These are phyloP conservation scores for Aix galericulata DNA, from an alignment of 2,113 vertebrate species.

Conservation along the genomic window DNA sequence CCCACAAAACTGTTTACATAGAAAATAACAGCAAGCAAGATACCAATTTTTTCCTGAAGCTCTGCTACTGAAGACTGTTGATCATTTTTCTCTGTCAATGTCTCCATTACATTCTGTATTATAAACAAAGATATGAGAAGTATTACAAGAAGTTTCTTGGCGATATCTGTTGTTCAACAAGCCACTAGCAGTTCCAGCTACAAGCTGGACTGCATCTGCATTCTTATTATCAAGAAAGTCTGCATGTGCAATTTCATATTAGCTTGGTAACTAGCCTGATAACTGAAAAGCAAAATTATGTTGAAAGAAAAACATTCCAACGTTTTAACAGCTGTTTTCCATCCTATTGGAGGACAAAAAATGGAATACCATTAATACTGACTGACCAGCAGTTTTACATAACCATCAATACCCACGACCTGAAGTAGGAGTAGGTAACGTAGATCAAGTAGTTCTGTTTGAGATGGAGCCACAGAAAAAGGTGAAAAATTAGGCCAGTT, in stretches of 20 bases:
- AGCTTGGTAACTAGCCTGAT: neutral
- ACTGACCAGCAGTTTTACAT: neutral
- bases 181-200: neutral
- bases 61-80: slow-evolving; percentile 73
- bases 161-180: neutral
- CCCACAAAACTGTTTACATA: neutral
- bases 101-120: slow-evolving; percentile 76
- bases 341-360: neutral
- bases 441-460: neutral
- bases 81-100: slow-evolving; percentile 73
- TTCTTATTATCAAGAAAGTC: neutral
- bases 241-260: neutral
- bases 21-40: neutral
- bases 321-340: neutral
- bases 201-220: neutral
- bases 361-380: neutral
- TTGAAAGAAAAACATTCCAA: neutral
- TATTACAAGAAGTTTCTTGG: slow-evolving; percentile 30
- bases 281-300: neutral
- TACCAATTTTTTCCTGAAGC: slow-evolving; percentile 88
- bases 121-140: slow-evolving; percentile 36
- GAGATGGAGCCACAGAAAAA: neutral
- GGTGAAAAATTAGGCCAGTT: neutral
- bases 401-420: neutral
- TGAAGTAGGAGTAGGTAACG: neutral